A percentile compares a stretch with the other conserved stretches of the same genome.
phyloP scores from a whole-genome alignment of 2,888 invertebrate genomes.

The Ellobium chinense region DNA sequence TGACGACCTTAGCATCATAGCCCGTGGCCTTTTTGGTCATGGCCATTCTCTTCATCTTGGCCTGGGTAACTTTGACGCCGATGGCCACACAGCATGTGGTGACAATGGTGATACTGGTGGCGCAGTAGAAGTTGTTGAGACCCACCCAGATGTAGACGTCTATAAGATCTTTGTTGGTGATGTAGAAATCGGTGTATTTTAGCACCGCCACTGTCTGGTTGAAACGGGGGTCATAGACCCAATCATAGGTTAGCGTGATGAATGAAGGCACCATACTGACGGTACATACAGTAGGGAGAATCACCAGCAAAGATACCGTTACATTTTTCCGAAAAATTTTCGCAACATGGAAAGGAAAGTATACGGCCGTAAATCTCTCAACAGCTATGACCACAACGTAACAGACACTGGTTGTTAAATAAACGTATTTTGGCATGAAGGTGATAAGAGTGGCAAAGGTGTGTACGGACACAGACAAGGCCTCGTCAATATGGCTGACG shows the following conservation, averaged over 20 bases:
- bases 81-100: conserved; percentile 8
- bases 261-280: neutral
- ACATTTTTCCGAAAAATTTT: neutral
- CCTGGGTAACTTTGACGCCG: neutral
- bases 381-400: conserved; percentile 6
- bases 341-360: conserved; percentile 18
- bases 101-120: neutral
- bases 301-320: neutral
- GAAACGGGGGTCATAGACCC: neutral
- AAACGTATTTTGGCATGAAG: conserved; percentile 23
- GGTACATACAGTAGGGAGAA: neutral
- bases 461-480: neutral
- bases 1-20: conserved; percentile 18
- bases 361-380: conserved; percentile 17
- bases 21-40: neutral
- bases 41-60: neutral
- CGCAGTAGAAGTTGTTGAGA: conserved; percentile 7
- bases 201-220: neutral
- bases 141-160: conserved; percentile 24
- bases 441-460: conserved; percentile 2
- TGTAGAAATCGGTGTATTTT: conserved; percentile 1
- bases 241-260: neutral
- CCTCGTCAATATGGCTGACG: neutral
- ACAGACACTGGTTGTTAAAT: neutral
- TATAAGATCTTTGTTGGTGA: neutral